Base-by-base conservation (phyloP, 2,888 invertebrate species). In the Emesis russula region DNA sequence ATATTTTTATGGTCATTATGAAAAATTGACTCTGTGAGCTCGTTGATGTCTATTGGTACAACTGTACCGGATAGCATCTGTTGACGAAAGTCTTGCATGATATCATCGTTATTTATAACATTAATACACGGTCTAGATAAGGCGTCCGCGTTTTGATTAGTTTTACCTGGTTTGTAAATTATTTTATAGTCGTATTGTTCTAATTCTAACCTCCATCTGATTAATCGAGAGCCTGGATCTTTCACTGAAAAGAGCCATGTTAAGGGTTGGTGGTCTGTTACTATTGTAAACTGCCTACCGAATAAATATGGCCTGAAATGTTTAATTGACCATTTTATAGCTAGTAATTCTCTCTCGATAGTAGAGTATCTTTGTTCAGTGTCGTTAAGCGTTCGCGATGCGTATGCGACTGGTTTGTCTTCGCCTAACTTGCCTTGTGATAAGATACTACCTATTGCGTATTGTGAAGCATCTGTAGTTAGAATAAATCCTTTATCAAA, bases 121-220 rank as follows among this genome's bases (percentile, higher is more conserved):
- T 80, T 80, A n/a, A 80, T 80, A 9, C 63, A 58, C 3, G 58
- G 53, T 77, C 77, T 77, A 9, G 77, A 77, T n/a, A 77, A 77
- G n/a, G 77, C 77, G 15, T 75, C 75, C 15, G 75, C 58, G 48
- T 75, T 75, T 38, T 87, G 87, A 66, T 94, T 94, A 25, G 18
- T 66, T 86, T 90, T 93, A 11, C 93, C 94, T 5, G 83, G 86
- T 90, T 94, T 95, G 77, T 95, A 95, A 3, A 92, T 81, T 15
- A 95, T 89, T 86, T 91, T 80, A 71, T 92, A 92, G 18, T 94
- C 91, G 36, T 68, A 92, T 80, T 92, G 92, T 68, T 92, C 89
- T n/a, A 93, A 75, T 83, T 91, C 86, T 11, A 92, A 79, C 68
- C 87, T 71, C 90, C 91, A 90, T 13, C 93, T 63, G 15, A 86